Evolutionary conservation across 2,113 vertebrate species (phyloP).

Genomic region (Jacana jacana): DNA sequence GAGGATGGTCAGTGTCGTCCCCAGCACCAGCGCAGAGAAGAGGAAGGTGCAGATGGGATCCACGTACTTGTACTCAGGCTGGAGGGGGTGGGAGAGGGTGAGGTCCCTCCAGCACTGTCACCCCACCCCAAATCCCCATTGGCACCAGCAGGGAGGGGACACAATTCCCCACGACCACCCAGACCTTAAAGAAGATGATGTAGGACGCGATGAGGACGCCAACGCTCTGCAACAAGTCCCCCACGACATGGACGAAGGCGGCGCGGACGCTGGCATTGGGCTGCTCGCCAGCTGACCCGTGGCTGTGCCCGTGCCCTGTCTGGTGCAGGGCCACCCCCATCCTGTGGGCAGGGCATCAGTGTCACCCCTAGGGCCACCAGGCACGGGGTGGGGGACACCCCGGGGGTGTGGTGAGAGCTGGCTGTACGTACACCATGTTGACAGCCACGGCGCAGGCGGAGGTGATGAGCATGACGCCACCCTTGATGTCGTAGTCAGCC

Average conservation of each 20-base stretch:
- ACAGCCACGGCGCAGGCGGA: conserved; percentile 84
- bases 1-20: conserved; percentile 83
- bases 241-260: conserved; percentile 88
- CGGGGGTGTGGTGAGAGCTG: fast-evolving
- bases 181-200: conserved; percentile 86
- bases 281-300: background rate
- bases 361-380: fast-evolving
- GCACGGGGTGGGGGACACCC: fast-evolving
- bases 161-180: fast-evolving
- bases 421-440: conserved; percentile 81
- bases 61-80: conserved; percentile 88
- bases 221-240: conserved; percentile 89
- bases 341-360: conserved; percentile 23
- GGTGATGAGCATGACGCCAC: conserved; percentile 84
- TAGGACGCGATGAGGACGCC: conserved; percentile 85
- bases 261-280: conserved; percentile 85
- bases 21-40: conserved; percentile 87
- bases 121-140: background rate
- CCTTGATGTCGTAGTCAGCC: conserved; percentile 82
- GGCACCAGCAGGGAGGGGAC: background rate
- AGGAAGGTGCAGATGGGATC: conserved; percentile 93
- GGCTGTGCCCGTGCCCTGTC: conserved; percentile 74
- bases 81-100: background rate
- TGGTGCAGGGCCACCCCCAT: conserved; percentile 91
- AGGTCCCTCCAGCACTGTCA: fast-evolving